Base-by-base conservation (phyloP, 2,797 vertebrate species). In the Loris lydekkerianus region DNA sequence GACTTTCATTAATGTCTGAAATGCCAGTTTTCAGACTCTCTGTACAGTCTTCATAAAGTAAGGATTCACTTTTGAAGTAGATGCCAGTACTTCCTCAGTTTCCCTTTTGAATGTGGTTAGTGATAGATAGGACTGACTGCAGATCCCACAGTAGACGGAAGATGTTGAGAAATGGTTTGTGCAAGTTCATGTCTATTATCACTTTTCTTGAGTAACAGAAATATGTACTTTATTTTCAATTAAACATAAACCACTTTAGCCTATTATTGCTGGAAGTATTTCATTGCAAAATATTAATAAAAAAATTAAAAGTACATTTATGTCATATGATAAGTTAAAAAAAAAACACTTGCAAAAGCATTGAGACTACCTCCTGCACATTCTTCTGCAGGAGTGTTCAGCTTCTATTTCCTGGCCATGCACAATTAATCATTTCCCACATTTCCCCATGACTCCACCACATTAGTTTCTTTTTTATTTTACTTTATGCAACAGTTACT, bases 121-220 rank as follows among this genome's bases (percentile, higher is more conserved):
- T 61, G 21, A 49, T 2, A 3, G 21, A 49, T 3, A 5, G 17
- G 2, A 7, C 17, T 18, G 23, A 7, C 17, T 18, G 23, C 29
- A 70, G 49, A 13, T 34, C 7, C 37, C 15, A 40, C 0, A 3
- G 11, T 31, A 7, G 6, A n/a, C 6, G 37, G 94, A 75, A 80
- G 90, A 63, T 80, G n/a, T 49, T 75, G 40, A 67, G 49, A 84
- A 58, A 29, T 21, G 53, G 56, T 84, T 58, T 81, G 37, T 46
- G 18, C 40, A 60, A 91, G 3, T 43, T 46, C 18, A 46, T 3
- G 8, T 43, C 25, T 31, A 82, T 40, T 29, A 60, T 43, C 27
- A n/a, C 15, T 78, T 27, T 85, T 89, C 81, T 56, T 85, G 20
- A 92, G 53, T 49, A 60, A 85, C 10, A 72, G 86, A 85, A 85